Base-by-base conservation (phyloP, 2,113 vertebrate genomes). In the Philantomba maxwellii region DNA sequence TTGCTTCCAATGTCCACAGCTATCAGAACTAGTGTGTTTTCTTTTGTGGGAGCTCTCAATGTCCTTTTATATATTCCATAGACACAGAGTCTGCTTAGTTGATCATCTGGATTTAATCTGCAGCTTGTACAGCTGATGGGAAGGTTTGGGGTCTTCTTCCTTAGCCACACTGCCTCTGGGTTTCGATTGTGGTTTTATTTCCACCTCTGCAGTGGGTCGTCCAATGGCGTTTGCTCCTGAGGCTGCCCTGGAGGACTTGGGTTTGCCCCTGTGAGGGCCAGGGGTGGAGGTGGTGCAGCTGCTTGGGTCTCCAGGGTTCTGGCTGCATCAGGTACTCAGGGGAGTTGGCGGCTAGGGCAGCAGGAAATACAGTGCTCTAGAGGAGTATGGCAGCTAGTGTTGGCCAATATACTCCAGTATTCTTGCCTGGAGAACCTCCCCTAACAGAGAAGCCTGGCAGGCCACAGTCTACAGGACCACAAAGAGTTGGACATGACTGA, bases 211-310 rank as follows among this genome's bases (percentile, higher is more conserved):
- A 21, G 0, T 36, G 64, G 64, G n/a, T 11, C 0, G 0, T 36
- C n/a, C 64, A 70, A 0, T 70, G 64, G n/a, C 0, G 0, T 36
- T 21, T 70, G 17, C 5, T 70, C n/a, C n/a, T 70, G 64, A 70
- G 17, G 64, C 64, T 70, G 9, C 64, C 64, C n/a, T 70, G n/a
- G 64, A 70, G 17, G 17, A 70, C n/a, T 70, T 36, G 64, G 17
- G 17, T 36, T 6, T 70, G n/a, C 9, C 17, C 8, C 64, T 66
- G n/a, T 70, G 64, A 70, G n/a, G 64, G 4, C n/a, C 17, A 70
- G 17, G 64, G 8, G 17, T 70, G n/a, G 64, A 70, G n/a, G 64
- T 23, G 64, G n/a, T 23, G 17, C 64, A 70, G 64, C 19, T 70
- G n/a, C 64, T 70, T 70, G n/a, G n/a, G 64, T 70, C 64, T 2